These are phyloP conservation scores for Ornithoptera alexandrae DNA, from an alignment of 2,888 invertebrate genomes.

Conservation along the genomic window DNA sequence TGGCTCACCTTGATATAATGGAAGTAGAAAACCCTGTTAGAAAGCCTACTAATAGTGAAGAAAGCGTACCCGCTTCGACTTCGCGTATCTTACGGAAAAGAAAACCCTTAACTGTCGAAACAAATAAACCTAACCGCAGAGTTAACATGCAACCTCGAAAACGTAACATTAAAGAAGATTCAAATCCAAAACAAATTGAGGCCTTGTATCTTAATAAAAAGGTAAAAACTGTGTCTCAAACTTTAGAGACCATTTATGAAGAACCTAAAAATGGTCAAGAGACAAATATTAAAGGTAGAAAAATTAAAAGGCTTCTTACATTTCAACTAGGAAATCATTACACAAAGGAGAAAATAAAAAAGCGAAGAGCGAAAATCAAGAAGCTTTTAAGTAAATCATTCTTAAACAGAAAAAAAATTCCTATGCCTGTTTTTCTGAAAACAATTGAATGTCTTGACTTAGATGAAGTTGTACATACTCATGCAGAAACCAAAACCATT, in stretches of 20 bases:
- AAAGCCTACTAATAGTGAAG: conserved; percentile 39
- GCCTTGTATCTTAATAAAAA: conserved; percentile 80
- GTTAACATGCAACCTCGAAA: conserved; percentile 74
- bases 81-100: conserved; percentile 65
- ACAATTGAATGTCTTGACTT: conserved; percentile 76
- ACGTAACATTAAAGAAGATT: conserved; percentile 59
- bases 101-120: conserved; percentile 58
- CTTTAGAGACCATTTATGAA: conserved; percentile 83
- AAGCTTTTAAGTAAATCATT: conserved; percentile 75
- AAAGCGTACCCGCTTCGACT: conserved; percentile 44
- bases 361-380: conserved; percentile 79
- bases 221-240: conserved; percentile 73
- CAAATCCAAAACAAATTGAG: conserved; percentile 70
- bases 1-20: conserved; percentile 74
- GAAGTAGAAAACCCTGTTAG: conserved; percentile 52
- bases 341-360: conserved; percentile 79
- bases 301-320: conserved; percentile 80
- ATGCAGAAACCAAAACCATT: conserved; percentile 49
- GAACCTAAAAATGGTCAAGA: conserved; percentile 76
- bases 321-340: conserved; percentile 74
- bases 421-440: conserved; percentile 79
- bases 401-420: conserved; percentile 72
- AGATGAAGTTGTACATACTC: conserved; percentile 62
- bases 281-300: conserved; percentile 73
- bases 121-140: conserved; percentile 65